These are phyloP conservation scores for Lycopodina hypogea DNA, from an alignment of 37 sponge, comb jelly and placozoan species.

Conservation along the genomic window DNA sequence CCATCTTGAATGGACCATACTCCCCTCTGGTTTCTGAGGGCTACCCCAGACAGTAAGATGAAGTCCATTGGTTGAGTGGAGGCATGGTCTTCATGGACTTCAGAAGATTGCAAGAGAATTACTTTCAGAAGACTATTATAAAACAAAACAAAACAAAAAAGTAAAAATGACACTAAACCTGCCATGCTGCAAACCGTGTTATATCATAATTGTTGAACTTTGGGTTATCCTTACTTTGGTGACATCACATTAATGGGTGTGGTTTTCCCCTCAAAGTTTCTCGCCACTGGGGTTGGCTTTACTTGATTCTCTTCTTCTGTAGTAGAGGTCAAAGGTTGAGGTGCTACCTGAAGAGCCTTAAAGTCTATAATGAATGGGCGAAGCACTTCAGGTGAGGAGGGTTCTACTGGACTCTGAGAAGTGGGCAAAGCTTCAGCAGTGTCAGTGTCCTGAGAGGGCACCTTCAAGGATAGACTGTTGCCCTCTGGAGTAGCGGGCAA, in stretches of 20 bases:
- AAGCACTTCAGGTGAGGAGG: neutral
- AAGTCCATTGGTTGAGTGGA: slow-evolving; percentile 45
- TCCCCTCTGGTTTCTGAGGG: slow-evolving; percentile 38
- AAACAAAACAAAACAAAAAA: neutral
- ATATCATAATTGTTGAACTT: neutral
- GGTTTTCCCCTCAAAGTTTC: slow-evolving; percentile 12
- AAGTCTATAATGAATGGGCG: slow-evolving; percentile 3
- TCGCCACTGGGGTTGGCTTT: neutral
- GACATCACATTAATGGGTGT: slow-evolving; percentile 26
- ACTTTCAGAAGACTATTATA: slow-evolving; percentile 39
- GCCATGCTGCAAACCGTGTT: neutral
- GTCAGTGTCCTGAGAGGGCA: neutral
- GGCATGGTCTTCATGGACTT: neutral
- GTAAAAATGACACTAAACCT: too few species aligned
- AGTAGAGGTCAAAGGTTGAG: neutral
- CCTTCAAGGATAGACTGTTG: neutral
- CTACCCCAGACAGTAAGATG: slow-evolving; percentile 71
- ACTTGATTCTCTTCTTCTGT: slow-evolving; percentile 3
- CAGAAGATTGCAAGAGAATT: slow-evolving; percentile 33
- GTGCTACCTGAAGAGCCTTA: neutral
- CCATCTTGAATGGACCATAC: slow-evolving; percentile 58
- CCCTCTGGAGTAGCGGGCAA: neutral
- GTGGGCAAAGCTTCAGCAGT: neutral
- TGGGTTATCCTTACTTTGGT: slow-evolving; percentile 18
- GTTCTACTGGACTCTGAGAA: neutral